Evolutionary conservation across 2,888 invertebrate genomes (phyloP), one percentile per base, ranked within the genome.

Genomic region (Geotrupes spiniger): DNA sequence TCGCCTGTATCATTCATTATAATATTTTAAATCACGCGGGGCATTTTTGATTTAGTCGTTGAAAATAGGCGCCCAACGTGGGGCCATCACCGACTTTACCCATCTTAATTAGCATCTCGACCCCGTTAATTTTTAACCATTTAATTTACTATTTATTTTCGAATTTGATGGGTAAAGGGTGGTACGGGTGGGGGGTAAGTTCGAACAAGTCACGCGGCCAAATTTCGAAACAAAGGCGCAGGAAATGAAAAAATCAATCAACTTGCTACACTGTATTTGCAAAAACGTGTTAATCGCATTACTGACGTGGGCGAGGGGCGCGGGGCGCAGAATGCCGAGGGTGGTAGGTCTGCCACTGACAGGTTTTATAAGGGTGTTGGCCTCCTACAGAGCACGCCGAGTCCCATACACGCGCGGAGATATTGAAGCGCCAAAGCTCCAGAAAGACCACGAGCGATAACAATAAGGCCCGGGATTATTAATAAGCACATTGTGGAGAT

Each of bases 271-370:
- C 12, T 21, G 21, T 57, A 57, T 64, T 65, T 66, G 66, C 65
- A 65, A 68, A 69, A 69, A 69, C 67, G 70, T 68, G 69, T 68
- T 70, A 70, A 70, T 70, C 68, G 69, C 58, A 69, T 70, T 70
- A 70, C 64, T 60, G 51, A 52, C 54, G 55, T 56, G 57, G 59
- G 62, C 6, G 21, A 54, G 44, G 15, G 21, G 12, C 16, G 29
- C 28, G 15, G 27, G 12, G 26, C 15, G 36, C 8, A 28, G 50
- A 15, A 17, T 15, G 36, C 17, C 49, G 52, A 52, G 59, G 62
- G 57, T 53, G 58, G 53, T 57, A 60, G 57, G 62, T 58, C 70
- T 71, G 71, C 63, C 56, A 64, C 61, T 71, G 71, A 71, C 71
- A 71, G 71, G 63, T 69, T 69, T 71, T 69, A 66, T 68, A 68